Evolutionary conservation across 2,797 vertebrate genomes (phyloP).

Genomic region (Melopsittacus undulatus): DNA sequence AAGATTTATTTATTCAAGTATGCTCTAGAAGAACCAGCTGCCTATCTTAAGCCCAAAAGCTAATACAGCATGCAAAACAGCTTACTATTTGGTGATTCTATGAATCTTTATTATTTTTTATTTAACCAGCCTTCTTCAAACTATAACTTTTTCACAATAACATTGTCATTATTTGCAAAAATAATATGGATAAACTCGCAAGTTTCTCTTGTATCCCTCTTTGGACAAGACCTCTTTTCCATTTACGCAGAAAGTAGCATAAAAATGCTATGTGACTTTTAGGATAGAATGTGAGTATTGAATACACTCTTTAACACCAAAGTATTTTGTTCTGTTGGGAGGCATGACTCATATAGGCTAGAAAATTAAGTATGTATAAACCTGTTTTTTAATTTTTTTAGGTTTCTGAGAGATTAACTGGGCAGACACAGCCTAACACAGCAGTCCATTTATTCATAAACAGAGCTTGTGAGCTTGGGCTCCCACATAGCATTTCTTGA

Average conservation of each 20-base stretch:
- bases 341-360: neutral
- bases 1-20: conserved; percentile 39
- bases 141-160: neutral
- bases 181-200: neutral
- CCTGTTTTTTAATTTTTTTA: neutral
- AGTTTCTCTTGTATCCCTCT: neutral
- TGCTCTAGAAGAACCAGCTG: conserved; percentile 10
- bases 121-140: neutral
- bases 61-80: conserved; percentile 43
- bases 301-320: neutral
- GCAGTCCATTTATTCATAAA: neutral
- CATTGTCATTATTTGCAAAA: neutral
- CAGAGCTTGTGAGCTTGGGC: neutral
- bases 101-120: conserved; percentile 58
- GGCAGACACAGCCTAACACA: neutral
- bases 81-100: conserved; percentile 14
- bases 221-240: neutral
- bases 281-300: neutral
- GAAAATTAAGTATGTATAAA: neutral
- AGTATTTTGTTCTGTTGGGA: neutral
- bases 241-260: neutral
- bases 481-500: neutral
- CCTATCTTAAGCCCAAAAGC: conserved; percentile 24
- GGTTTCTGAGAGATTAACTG: neutral
- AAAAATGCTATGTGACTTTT: neutral